Base-by-base conservation (phyloP, 2,113 vertebrate species). In the Mixornis gularis region DNA sequence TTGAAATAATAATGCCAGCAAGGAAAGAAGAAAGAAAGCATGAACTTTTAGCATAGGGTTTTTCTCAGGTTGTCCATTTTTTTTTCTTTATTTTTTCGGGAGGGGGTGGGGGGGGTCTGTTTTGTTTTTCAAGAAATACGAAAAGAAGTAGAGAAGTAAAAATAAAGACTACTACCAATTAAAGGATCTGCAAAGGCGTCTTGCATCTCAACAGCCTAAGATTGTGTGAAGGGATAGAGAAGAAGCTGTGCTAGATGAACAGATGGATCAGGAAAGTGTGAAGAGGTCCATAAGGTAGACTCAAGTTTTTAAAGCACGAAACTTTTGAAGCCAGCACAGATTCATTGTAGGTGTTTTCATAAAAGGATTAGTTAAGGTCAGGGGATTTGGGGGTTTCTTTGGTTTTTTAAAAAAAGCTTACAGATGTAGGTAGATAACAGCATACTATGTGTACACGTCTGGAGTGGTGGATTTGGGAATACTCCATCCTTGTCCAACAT, bases 261-360 rank as follows among this genome's bases (percentile, higher is more conserved):
- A 96, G 96, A 96, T 93, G 95, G 91, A 96, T 76, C 73, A 82
- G 44, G 38, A 70, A 95, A 87, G 94, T 40, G 91, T 85, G 92
- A 96, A 96, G 68, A 91, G 87, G 91, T 91, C 94, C 96, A 94
- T 87, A 95, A 96, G 92, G 94, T 80, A 96, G 81, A 79, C 59
- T 79, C 40, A 87, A 96, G 71, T 93, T 96, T 93, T 87, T 77
- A 40, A 95, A 89, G 79, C 74, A 89, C 19, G 34, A 95, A 95
- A 96, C 91, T 96, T 96, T 74, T 85, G 46, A 94, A 93, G 78
- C 2, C 6, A 94, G 71, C 29, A 76, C 4, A 81, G 89, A 70
- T 40, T 90, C 32, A 17, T 3, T 38, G 89, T 84, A 92, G 78
- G 70, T 94, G 80, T 94, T 85, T 94, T 63, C 73, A 90, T 46